Percentiles rank a stretch among this genome's conserved stretches.
These are phyloP conservation scores for Macrosteles quadrilineatus DNA, from an alignment of 1,140 invertebrate genomes.

Conservation along the genomic window DNA sequence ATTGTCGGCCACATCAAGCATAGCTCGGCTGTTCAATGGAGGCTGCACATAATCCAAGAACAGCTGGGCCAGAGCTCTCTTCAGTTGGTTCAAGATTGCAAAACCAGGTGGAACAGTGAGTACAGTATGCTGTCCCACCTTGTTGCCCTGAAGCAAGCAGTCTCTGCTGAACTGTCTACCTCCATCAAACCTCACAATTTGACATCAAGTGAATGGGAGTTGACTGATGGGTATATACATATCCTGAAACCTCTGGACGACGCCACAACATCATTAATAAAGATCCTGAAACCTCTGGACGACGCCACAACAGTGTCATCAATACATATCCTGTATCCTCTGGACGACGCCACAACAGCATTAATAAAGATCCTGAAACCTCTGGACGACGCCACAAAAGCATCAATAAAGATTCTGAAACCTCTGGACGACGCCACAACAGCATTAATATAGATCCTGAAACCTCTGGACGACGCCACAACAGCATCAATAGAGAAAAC, in stretches of 20 bases:
- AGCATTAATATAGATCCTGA: too few species aligned
- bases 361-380: too few species aligned
- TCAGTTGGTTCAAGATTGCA: slow-evolving; percentile 23
- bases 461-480: too few species aligned
- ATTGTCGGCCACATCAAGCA: slow-evolving; percentile 28
- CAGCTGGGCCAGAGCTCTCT: slow-evolving; percentile 14
- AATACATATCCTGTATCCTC: too few species aligned
- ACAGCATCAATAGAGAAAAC: too few species aligned
- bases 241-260: slow-evolving; percentile 1
- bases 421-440: too few species aligned
- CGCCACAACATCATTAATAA: neutral
- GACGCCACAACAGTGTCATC: too few species aligned
- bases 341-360: too few species aligned
- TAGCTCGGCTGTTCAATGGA: neutral
- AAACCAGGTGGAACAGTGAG: slow-evolving; percentile 25
- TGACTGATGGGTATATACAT: neutral
- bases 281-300: neutral
- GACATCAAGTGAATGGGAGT: slow-evolving; percentile 10
- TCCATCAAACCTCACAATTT: neutral
- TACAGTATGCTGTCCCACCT: slow-evolving; percentile 21
- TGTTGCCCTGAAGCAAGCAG: slow-evolving; percentile 11
- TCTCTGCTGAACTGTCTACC: slow-evolving; percentile 2
- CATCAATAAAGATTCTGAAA: too few species aligned
- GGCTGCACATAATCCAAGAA: slow-evolving; percentile 16
- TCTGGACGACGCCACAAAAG: too few species aligned